Evolutionary conservation across 1,140 invertebrate species (phyloP).

Genomic region (Lineus longissimus): DNA sequence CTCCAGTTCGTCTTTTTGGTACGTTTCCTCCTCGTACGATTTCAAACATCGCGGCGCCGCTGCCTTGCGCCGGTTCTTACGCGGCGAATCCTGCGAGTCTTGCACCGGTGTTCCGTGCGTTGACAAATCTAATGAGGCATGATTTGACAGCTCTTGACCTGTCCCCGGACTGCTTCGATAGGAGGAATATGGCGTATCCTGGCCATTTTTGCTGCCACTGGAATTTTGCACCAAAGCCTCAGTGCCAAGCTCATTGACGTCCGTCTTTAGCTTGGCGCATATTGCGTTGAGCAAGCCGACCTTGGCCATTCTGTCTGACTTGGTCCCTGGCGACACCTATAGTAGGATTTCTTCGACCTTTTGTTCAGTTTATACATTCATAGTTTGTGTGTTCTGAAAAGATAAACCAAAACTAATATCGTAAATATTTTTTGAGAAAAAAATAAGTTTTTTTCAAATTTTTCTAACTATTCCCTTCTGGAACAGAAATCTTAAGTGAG

Average conservation of each 20-base stretch:
- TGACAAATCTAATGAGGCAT: neutral
- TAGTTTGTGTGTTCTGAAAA: too few relatives aligned
- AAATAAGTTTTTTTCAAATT: too few relatives aligned
- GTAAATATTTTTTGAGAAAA: too few relatives aligned
- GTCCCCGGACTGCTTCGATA: too few relatives aligned
- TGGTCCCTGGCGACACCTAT: too few relatives aligned
- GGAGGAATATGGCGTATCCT: neutral
- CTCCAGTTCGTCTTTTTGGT: slow-evolving; percentile 31
- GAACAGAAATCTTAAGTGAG: too few relatives aligned
- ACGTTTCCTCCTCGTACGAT: neutral
- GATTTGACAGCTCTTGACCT: neutral
- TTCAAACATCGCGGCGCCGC: slow-evolving; percentile 27
- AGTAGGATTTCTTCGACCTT: too few relatives aligned
- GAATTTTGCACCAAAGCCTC: neutral
- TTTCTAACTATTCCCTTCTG: too few relatives aligned
- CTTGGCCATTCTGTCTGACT: neutral
- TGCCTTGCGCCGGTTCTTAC: slow-evolving; percentile 28
- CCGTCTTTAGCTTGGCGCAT: slow-evolving; percentile 39
- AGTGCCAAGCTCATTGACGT: slow-evolving; percentile 12
- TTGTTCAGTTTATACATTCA: too few relatives aligned
- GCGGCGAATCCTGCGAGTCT: neutral
- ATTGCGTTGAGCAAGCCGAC: slow-evolving; percentile 36
- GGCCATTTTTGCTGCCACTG: neutral
- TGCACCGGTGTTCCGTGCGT: slow-evolving; percentile 5
- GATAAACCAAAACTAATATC: too few relatives aligned